phyloP scores from a whole-genome alignment of 2,888 invertebrate genomes.

The Drosophila recens region DNA sequence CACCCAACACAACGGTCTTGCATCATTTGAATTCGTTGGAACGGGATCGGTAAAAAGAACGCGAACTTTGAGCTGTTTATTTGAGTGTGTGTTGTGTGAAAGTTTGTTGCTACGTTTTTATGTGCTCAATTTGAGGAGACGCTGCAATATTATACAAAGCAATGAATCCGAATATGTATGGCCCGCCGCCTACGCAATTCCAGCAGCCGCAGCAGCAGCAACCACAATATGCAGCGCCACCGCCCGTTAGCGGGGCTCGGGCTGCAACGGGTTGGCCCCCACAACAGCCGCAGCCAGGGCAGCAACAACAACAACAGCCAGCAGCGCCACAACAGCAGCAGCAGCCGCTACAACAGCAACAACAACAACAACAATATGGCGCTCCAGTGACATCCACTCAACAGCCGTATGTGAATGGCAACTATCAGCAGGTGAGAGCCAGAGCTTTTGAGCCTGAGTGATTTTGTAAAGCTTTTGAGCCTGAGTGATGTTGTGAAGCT shows the following conservation, averaged over 20 bases:
- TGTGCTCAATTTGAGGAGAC: conserved; percentile 40
- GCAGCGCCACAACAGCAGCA: conserved; percentile 53
- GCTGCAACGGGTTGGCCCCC: conserved; percentile 63
- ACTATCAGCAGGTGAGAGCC: conserved; percentile 83
- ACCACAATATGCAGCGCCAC: conserved; percentile 64
- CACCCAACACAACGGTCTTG: conserved; percentile 18
- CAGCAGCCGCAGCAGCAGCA: conserved; percentile 66
- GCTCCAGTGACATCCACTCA: conserved; percentile 70
- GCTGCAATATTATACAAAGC: conserved; percentile 12
- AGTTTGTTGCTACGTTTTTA: conserved; percentile 59
- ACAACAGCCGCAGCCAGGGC: conserved; percentile 56
- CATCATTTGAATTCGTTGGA: conserved; percentile 26
- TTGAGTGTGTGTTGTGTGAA: conserved; percentile 62
- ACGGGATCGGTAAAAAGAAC: conserved; percentile 22
- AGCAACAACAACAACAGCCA: conserved; percentile 65
- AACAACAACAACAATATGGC: conserved; percentile 63
- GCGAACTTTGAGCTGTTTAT: conserved; percentile 73
- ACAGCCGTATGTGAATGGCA: conserved; percentile 82
- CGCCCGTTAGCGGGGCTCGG: conserved; percentile 50
- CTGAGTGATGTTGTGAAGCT: neutral
- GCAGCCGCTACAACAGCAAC: conserved; percentile 36
- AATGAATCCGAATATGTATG: conserved; percentile 83
- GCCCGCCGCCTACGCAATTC: conserved; percentile 82
- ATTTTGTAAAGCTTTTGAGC: neutral
- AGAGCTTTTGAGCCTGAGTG: conserved; percentile 2